Evolutionary conservation across 2,888 invertebrate species (phyloP).

Genomic region (Candidula unifasciata): DNA sequence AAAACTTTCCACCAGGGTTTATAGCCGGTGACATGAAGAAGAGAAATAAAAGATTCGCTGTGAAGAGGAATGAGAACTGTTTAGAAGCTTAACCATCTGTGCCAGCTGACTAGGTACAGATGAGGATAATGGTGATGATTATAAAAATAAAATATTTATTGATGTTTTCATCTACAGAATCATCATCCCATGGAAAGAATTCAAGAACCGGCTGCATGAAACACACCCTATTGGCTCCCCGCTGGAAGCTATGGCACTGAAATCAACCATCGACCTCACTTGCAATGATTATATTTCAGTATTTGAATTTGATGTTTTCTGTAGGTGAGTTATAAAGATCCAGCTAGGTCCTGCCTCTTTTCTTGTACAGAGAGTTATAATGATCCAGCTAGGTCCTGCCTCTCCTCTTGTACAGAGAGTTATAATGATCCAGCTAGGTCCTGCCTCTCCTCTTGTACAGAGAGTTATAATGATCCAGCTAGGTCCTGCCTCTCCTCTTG

Average conservation of each 20-base stretch:
- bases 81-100: too few species aligned
- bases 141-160: background rate
- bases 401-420: constrained; percentile 53
- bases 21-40: too few species aligned
- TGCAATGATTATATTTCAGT: constrained; percentile 99
- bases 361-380: too few species aligned
- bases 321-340: constrained; percentile 84
- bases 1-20: too few species aligned
- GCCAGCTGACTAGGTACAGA: too few species aligned
- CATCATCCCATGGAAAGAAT: constrained; percentile 97
- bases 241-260: constrained; percentile 97
- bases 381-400: too few species aligned
- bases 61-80: too few species aligned
- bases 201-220: constrained; percentile 94
- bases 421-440: background rate
- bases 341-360: too few species aligned
- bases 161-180: constrained; percentile 84
- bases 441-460: too few species aligned
- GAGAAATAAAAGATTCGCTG: too few species aligned
- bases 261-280: constrained; percentile 99
- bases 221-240: constrained; percentile 97
- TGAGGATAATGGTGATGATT: too few species aligned
- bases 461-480: constrained; percentile 52
- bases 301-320: constrained; percentile 99
- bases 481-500: too few species aligned